These are phyloP conservation scores for Melangyna quadrimaculata DNA, from an alignment of 2,888 invertebrate genomes.

Conservation along the genomic window DNA sequence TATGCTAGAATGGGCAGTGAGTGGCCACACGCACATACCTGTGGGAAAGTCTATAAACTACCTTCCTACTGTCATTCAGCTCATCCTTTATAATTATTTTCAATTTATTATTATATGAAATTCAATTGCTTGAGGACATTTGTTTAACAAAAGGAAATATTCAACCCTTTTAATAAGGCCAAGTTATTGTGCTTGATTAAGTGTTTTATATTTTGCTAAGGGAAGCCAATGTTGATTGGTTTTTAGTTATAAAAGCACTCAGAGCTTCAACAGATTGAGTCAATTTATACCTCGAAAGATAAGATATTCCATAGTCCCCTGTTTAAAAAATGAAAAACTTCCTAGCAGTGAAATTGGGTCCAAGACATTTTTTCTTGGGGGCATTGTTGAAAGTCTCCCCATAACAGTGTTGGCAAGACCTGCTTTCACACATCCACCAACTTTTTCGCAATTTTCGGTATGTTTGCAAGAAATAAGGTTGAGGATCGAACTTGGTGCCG, in stretches of 20 bases:
- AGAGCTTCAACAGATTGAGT: neutral
- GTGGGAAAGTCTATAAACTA: conserved; percentile 22
- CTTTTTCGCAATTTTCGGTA: no score
- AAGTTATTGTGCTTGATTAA: neutral
- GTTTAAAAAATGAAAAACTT: no score
- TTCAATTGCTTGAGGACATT: neutral
- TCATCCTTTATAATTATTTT: conserved; percentile 21
- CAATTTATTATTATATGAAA: conserved; percentile 17
- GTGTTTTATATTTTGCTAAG: neutral
- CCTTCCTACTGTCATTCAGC: conserved; percentile 17
- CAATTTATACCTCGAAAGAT: neutral
- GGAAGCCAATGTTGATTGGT: neutral
- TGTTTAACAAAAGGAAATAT: neutral
- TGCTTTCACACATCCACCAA: no score
- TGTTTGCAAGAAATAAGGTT: no score
- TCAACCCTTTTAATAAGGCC: neutral
- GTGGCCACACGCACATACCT: conserved; percentile 60
- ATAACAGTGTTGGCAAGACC: no score
- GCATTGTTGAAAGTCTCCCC: no score
- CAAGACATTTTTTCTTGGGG: no score
- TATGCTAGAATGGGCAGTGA: neutral
- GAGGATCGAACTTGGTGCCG: no score
- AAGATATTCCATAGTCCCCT: no score
- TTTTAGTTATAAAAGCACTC: neutral
- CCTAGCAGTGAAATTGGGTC: no score